These are phyloP conservation scores for Glyptemys insculpta DNA, from an alignment of 2,797 vertebrate genomes.

Conservation along the genomic window DNA sequence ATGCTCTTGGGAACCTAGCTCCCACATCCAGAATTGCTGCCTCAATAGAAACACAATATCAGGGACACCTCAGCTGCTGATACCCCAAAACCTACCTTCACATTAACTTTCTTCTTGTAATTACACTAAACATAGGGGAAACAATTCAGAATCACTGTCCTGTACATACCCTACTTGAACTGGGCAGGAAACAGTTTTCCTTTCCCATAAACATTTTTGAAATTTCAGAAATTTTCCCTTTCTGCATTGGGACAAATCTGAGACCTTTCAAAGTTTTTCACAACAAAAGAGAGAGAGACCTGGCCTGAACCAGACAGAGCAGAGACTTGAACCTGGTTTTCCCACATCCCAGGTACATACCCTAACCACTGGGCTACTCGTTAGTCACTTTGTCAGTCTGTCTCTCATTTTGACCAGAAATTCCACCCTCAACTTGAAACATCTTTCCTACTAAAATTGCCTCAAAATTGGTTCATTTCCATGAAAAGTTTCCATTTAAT, in stretches of 20 bases:
- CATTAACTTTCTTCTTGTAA: not conserved
- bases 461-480: not conserved
- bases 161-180: not conserved
- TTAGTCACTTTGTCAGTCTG: not conserved
- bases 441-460: not conserved
- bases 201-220: not conserved
- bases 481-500: not conserved
- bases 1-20: not conserved
- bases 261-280: not conserved
- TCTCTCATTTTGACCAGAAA: not conserved
- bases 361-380: not conserved
- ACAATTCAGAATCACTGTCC: not conserved
- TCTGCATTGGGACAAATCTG: not conserved
- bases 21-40: not conserved
- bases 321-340: not conserved
- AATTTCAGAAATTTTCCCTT: not conserved
- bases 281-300: not conserved
- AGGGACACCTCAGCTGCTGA: not conserved
- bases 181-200: not conserved
- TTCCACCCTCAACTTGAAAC: not conserved
- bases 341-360: not conserved
- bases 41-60: not conserved
- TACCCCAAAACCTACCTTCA: not conserved
- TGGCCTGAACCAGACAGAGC: not conserved
- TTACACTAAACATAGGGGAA: not conserved